Evolutionary conservation across 2,113 vertebrate genomes (phyloP).

Genomic region (Erinaceus europaeus): DNA sequence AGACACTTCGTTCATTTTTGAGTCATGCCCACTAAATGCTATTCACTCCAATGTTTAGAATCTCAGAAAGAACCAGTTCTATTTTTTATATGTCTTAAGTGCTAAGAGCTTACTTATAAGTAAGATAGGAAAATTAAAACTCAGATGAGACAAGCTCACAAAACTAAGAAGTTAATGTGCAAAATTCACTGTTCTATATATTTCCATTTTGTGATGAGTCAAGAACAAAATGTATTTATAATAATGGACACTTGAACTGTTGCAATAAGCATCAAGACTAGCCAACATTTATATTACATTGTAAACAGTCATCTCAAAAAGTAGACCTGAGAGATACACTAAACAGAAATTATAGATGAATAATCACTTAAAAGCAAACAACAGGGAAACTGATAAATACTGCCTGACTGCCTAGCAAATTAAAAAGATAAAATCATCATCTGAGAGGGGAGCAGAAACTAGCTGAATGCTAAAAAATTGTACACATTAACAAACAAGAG

Average conservation of each 20-base stretch:
- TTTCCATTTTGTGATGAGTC: slow-evolving; percentile 38
- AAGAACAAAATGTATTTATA: slow-evolving; percentile 61
- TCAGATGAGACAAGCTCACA: not conserved
- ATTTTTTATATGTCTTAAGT: slow-evolving; percentile 31
- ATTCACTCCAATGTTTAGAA: slow-evolving; percentile 58
- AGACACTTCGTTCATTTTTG: slow-evolving; percentile 51
- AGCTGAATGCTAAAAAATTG: slow-evolving; percentile 48
- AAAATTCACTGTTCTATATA: slow-evolving; percentile 23
- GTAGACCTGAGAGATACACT: slow-evolving; percentile 26
- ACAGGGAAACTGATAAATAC: slow-evolving; percentile 48
- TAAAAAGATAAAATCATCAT: slow-evolving; percentile 36
- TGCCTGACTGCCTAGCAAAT: slow-evolving; percentile 36
- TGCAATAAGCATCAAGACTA: slow-evolving; percentile 23
- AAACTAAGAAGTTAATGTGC: not conserved
- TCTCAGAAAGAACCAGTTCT: slow-evolving; percentile 29
- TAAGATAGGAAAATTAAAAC: not conserved
- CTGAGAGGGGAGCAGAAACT: slow-evolving; percentile 16
- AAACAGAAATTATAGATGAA: slow-evolving; percentile 41
- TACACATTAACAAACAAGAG: not conserved
- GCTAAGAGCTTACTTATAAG: slow-evolving; percentile 14
- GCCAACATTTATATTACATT: slow-evolving; percentile 15
- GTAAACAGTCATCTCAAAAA: slow-evolving; percentile 50
- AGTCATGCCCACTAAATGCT: slow-evolving; percentile 33
- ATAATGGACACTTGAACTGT: slow-evolving; percentile 50
- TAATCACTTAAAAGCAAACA: slow-evolving; percentile 55